Base-by-base conservation (phyloP, 2,888 invertebrate species). In the Chrysomela aeneicollis region DNA sequence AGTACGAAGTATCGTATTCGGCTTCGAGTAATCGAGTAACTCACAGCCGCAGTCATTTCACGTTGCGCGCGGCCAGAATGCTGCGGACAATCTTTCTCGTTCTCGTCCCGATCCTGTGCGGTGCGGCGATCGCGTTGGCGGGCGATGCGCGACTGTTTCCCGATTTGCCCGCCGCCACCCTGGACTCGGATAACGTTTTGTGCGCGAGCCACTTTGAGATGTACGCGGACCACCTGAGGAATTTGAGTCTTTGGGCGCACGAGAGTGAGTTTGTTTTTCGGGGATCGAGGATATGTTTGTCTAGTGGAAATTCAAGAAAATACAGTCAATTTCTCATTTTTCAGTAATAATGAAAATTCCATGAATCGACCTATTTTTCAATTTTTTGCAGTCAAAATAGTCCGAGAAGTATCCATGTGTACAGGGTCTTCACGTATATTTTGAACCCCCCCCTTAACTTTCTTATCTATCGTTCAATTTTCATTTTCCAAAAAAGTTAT, bases 191-290 rank as follows among this genome's bases (percentile, higher is more conserved):
- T 65, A 77, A 79, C 63, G 62, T 69, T 59, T 54, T 78, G 21
- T 79, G 79, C 59, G 69, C 70, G 60, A 73, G 74, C n/a, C 76
- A 79, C 30, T 77, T 75, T 61, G 58, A 72, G 57, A 60, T 75
- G 57, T 79, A 78, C 60, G 54, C 73, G 26, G 74, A 77, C 18
- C 71, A 74, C 63, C 70, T 87, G 70, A 84, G 84, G 72, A 87
- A 87, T 72, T 84, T 85, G 62, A 87, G 86, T 1, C 72, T 87
- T 15, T 87, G 87, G 87, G 85, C 87, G 0, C 85, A 86, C 69
- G 85, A 87, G 85, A 84, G 87, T 87, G 78, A 83, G 86, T 83
- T 35, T 26, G 26, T 26, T 26, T 26, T 26, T 26, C n/a, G n/a
- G n/a, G n/a, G n/a, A n/a, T n/a, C n/a, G n/a, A n/a, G n/a, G n/a